Base-by-base conservation (phyloP, 2,797 vertebrate species). In the Serranus cabrilla region DNA sequence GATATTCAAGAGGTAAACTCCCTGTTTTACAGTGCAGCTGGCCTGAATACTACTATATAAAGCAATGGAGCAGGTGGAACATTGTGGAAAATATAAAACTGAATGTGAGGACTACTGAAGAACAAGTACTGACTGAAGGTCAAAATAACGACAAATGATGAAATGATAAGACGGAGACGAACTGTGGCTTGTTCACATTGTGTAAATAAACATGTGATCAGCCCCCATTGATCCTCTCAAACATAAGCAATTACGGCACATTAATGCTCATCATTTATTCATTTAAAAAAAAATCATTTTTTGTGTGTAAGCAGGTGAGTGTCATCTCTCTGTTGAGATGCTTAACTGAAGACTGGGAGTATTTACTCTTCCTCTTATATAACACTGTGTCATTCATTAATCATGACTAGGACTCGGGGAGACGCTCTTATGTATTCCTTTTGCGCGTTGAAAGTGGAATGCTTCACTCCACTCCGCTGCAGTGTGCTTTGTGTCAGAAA, bases 331-430 rank as follows among this genome's bases (percentile, higher is more conserved):
- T 45, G 20, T 14, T 40, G 25, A 55, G 60, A 61, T 54, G n/a
- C 25, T 45, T 31, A 51, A 64, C 52, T 55, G 12, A 58, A 46
- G 59, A 63, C 37, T 55, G 31, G 59, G 45, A 40, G 23, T 75
- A 62, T 84, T 80, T 58, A 76, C 57, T 52, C 25, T 63, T 11
- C 40, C 39, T 52, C 47, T 61, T 60, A 67, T 25, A 56, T 59
- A 63, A 74, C 42, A n/a, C 46, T 34, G 27, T 68, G 27, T 68
- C 47, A 76, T 74, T 75, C 54, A 80, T 71, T 71, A 82, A 75
- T 57, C 51, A 74, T 62, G 37, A 21, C 25, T 20, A 0, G 8
- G 46, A 55, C 60, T 62, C 7, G 5, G 14, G 51, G 46, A 72
- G 25, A 72, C 25, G 68, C 50, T 71, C 64, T 78, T 9, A 50